phyloP scores from a whole-genome alignment of 2,113 vertebrate species.

The Todiramphus saurophagus region DNA sequence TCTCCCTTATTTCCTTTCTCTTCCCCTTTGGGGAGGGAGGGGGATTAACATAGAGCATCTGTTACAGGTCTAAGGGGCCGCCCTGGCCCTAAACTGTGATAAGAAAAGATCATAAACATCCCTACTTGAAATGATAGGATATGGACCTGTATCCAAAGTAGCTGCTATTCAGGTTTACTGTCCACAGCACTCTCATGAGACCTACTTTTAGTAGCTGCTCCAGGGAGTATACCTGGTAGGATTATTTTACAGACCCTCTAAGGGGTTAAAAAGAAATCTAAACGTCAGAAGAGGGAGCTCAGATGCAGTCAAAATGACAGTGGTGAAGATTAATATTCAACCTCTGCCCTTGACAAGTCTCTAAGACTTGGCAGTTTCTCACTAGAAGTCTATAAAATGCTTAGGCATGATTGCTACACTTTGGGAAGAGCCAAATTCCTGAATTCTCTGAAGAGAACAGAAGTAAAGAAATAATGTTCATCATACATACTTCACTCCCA shows the following conservation, averaged over 20 bases:
- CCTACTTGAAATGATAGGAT: neutral
- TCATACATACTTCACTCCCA: constrained; percentile 39
- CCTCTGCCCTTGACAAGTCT: constrained; percentile 57
- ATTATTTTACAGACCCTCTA: neutral
- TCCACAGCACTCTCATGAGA: neutral
- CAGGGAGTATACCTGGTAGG: neutral
- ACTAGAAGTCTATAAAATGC: constrained; percentile 54
- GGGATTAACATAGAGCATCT: too few species aligned
- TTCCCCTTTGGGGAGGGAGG: too few species aligned
- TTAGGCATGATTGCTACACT: constrained; percentile 61
- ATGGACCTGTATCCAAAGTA: neutral
- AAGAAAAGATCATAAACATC: neutral
- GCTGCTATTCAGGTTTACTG: neutral
- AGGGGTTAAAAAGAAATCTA: constrained; percentile 50
- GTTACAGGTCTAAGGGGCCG: too few species aligned
- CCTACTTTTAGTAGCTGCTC: neutral
- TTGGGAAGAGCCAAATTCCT: constrained; percentile 39
- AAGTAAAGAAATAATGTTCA: neutral
- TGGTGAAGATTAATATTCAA: constrained; percentile 57
- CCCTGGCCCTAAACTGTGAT: too few species aligned
- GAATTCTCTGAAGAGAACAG: constrained; percentile 36
- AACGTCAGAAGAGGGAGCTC: constrained; percentile 51
- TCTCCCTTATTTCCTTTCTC: too few species aligned
- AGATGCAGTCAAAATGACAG: constrained; percentile 52
- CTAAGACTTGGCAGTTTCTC: constrained; percentile 60